A percentile compares a stretch with the other conserved stretches of the same genome.
Evolutionary conservation across 1,140 invertebrate genomes (phyloP).

Genomic region (Bombus superbus): DNA sequence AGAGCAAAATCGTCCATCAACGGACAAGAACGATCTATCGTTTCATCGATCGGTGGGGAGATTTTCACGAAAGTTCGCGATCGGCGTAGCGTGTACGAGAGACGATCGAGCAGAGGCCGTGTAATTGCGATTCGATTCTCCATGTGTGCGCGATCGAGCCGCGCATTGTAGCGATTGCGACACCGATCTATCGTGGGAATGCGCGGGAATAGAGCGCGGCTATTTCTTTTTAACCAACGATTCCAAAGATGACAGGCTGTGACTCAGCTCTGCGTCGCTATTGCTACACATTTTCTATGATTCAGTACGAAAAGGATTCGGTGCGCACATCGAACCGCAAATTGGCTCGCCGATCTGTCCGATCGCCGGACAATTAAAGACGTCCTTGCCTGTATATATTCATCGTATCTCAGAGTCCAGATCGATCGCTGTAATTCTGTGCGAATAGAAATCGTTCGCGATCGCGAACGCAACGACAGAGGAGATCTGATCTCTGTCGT

Average conservation of each 20-base stretch:
- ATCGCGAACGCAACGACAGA: background rate
- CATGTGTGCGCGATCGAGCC: constrained; percentile 37
- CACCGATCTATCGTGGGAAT: constrained; percentile 77
- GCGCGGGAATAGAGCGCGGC: constrained; percentile 9
- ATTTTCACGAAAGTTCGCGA: constrained; percentile 29
- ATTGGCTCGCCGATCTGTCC: constrained; percentile 34
- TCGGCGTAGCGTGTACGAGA: background rate
- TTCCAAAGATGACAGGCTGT: constrained; percentile 67
- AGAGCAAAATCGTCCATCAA: constrained; percentile 37
- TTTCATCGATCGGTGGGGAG: constrained; percentile 22
- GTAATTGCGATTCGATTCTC: constrained; percentile 34
- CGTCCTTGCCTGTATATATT: constrained; percentile 34
- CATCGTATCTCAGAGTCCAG: constrained; percentile 8
- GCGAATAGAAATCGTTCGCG: background rate
- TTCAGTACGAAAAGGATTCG: constrained; percentile 53
- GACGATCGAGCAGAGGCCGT: background rate
- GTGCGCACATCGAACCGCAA: constrained; percentile 21
- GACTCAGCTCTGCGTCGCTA: constrained; percentile 57
- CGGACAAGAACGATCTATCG: constrained; percentile 42
- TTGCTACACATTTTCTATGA: constrained; percentile 67
- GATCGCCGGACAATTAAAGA: constrained; percentile 31
- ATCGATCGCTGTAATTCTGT: constrained; percentile 30
- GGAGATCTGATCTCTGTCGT: background rate
- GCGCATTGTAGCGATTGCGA: constrained; percentile 70
- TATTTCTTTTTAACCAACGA: constrained; percentile 42